phyloP scores from a whole-genome alignment of 2,888 invertebrate species.

The Megaustenia siamemsis region DNA sequence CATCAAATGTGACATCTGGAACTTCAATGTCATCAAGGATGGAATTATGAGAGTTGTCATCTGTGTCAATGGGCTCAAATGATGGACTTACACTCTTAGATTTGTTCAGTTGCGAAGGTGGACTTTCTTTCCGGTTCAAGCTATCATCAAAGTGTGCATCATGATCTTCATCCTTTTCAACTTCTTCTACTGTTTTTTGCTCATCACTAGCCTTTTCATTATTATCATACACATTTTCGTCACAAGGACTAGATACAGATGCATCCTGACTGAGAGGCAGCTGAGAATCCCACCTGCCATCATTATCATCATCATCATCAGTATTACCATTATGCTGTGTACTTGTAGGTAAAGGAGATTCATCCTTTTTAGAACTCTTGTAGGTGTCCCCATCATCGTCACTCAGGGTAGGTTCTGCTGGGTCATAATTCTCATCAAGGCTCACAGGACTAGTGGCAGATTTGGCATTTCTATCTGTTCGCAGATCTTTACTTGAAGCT shows the following conservation, averaged over 20 bases:
- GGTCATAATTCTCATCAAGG: conserved; percentile 38
- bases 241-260: not conserved
- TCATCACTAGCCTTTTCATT: not conserved
- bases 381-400: conserved; percentile 35
- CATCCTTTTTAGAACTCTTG: not conserved
- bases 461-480: not conserved
- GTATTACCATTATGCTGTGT: not conserved
- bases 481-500: not conserved
- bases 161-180: not conserved
- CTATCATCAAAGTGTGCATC: not conserved
- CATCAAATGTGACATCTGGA: conserved; percentile 49
- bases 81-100: conserved; percentile 18
- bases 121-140: not conserved
- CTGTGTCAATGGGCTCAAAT: conserved; percentile 38
- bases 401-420: conserved; percentile 51
- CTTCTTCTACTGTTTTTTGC: not conserved
- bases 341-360: not conserved
- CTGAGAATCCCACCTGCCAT: conserved; percentile 35
- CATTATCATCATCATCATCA: conserved; percentile 41
- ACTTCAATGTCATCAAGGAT: conserved; percentile 43
- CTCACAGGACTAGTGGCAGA: not conserved
- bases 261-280: not conserved
- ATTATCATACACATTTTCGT: not conserved
- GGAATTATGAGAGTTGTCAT: conserved; percentile 42
- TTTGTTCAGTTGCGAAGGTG: not conserved